Evolutionary conservation across 1,140 invertebrate genomes (phyloP).

Genomic region (Drosophila funebris): DNA sequence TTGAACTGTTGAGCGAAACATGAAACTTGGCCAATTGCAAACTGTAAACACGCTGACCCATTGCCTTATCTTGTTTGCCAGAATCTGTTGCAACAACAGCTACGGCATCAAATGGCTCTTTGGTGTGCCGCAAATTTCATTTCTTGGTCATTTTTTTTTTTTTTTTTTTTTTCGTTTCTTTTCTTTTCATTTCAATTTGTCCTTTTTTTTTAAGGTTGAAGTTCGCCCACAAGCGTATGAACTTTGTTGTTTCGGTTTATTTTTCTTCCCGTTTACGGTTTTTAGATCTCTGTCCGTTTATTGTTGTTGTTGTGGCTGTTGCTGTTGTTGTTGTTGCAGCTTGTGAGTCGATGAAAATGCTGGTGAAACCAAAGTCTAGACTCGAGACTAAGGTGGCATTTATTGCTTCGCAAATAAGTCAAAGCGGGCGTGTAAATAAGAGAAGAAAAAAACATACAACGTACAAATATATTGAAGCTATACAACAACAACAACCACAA

Average conservation of each 20-base stretch:
- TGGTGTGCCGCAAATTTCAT: slow-evolving; percentile 5
- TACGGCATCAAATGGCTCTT: background rate
- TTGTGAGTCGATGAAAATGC: slow-evolving; percentile 27
- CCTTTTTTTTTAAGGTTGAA: background rate
- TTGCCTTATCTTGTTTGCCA: background rate
- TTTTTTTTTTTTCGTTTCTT: background rate
- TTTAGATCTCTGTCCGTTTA: background rate
- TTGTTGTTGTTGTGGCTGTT: background rate
- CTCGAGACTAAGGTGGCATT: slow-evolving; percentile 70
- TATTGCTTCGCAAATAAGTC: slow-evolving; percentile 61
- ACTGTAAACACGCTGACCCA: background rate
- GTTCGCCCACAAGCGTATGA: slow-evolving; percentile 11
- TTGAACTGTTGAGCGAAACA: slow-evolving; percentile 2
- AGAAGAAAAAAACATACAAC: slow-evolving; percentile 26
- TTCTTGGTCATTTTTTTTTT: background rate
- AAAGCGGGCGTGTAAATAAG: slow-evolving; percentile 68
- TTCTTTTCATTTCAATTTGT: slow-evolving; percentile 16
- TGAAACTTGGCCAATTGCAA: slow-evolving; percentile 4
- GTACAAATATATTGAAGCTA: slow-evolving; percentile 51
- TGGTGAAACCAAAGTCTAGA: slow-evolving; percentile 60
- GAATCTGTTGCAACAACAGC: slow-evolving; percentile 5
- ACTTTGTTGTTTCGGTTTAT: slow-evolving; percentile 8
- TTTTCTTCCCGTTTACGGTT: background rate
- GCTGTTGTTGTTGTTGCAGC: background rate
- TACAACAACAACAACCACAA: slow-evolving; percentile 34